Conservation (phyloP, 2,797 vertebrate species). For the Cygnus olor region DNA sequence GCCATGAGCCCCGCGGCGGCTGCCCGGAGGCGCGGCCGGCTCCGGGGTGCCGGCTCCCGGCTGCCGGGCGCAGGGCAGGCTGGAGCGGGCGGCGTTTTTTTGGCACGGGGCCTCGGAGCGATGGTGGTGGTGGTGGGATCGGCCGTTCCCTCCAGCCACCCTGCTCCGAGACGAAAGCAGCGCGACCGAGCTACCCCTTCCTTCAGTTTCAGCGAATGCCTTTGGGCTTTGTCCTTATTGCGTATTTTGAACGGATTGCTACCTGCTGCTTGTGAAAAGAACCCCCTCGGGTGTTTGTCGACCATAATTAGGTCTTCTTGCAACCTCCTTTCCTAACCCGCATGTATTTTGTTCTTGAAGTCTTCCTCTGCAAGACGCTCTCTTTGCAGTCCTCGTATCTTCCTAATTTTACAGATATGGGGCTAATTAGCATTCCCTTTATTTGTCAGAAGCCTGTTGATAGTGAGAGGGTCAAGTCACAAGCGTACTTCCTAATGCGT, state of each 20-base stretch:
- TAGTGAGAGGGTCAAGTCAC: slow-evolving; percentile 30
- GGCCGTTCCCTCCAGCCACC: too few species aligned
- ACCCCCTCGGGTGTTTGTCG: slow-evolving; percentile 52
- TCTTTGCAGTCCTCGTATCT: slow-evolving; percentile 37
- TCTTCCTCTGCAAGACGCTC: slow-evolving; percentile 32
- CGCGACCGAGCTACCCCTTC: background rate
- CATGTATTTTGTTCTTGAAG: slow-evolving; percentile 43
- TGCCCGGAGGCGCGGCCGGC: too few species aligned
- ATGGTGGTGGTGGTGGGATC: too few species aligned
- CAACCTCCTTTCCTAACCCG: slow-evolving; percentile 60
- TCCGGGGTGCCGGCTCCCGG: too few species aligned
- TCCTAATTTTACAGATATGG: slow-evolving; percentile 44
- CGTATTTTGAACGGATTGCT: slow-evolving; percentile 37
- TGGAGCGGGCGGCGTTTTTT: too few species aligned
- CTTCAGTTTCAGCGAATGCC: slow-evolving; percentile 26
- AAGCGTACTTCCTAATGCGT: background rate
- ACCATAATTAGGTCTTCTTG: slow-evolving; percentile 65
- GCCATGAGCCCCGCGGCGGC: too few species aligned
- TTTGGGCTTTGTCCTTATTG: slow-evolving; percentile 67
- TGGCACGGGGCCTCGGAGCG: too few species aligned
- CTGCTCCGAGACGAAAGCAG: background rate
- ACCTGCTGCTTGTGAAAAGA: slow-evolving; percentile 44
- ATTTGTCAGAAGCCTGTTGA: slow-evolving; percentile 35
- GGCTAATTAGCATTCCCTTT: slow-evolving; percentile 55
- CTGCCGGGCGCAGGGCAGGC: too few species aligned